These are phyloP conservation scores for Sthenelais limicola DNA, from an alignment of 2,888 invertebrate species.

Conservation along the genomic window DNA sequence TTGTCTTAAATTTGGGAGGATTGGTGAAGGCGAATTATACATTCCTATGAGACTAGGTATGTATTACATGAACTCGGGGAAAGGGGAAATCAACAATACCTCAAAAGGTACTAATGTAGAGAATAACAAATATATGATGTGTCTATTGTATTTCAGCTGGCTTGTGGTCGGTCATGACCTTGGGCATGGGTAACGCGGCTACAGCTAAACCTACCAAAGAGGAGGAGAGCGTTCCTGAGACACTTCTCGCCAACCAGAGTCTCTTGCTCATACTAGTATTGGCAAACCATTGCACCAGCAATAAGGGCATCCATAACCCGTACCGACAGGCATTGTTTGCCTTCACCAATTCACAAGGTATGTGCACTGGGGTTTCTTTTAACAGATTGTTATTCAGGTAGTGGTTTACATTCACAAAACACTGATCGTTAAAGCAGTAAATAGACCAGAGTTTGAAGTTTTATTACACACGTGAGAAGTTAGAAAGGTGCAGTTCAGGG, in stretches of 20 bases:
- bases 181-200: slow-evolving; percentile 67
- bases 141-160: slow-evolving; percentile 64
- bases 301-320: slow-evolving; percentile 77
- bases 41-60: too few relatives aligned
- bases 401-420: too few relatives aligned
- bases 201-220: not conserved
- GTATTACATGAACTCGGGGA: too few relatives aligned
- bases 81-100: too few relatives aligned
- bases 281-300: slow-evolving; percentile 87
- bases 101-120: not conserved
- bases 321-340: slow-evolving; percentile 88
- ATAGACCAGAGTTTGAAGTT: too few relatives aligned
- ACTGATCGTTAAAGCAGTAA: too few relatives aligned
- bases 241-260: slow-evolving; percentile 88
- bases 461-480: too few relatives aligned
- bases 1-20: too few relatives aligned
- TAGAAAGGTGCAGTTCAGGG: too few relatives aligned
- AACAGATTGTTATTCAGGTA: not conserved
- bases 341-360: slow-evolving; percentile 87
- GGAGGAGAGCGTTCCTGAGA: slow-evolving; percentile 64
- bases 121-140: not conserved
- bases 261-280: slow-evolving; percentile 88
- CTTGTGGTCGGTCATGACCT: slow-evolving; percentile 73
- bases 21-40: too few relatives aligned
- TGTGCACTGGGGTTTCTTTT: slow-evolving; percentile 36